Base-by-base conservation (phyloP, 2,113 vertebrate genomes). In the Ornithorhynchus anatinus region DNA sequence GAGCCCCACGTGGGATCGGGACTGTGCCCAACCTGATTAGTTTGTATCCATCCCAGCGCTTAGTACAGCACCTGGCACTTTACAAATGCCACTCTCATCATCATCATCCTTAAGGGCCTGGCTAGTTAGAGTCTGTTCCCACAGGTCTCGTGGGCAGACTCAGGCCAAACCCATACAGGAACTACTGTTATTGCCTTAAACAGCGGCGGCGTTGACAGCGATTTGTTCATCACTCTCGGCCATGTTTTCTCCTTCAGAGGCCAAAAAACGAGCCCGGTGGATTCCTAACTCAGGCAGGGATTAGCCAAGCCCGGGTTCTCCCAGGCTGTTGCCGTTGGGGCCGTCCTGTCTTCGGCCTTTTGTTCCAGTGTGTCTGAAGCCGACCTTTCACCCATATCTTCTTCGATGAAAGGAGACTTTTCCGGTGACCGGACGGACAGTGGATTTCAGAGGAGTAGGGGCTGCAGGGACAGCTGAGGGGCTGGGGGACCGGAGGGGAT, bases 361-460 rank as follows among this genome's bases (percentile, higher is more conserved):
- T 5, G 12, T 3, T 15, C 54, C 59, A 79, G 53, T 86, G 82
- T 90, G 79, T 65, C 86, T 1, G 4, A 76, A 61, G 53, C 72
- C 74, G 75, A 83, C 85, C 70, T 84, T 63, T 86, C 37, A 54
- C 80, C 70, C 74, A 79, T 80, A 85, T 86, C 84, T 89, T 84
- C 86, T 90, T 90, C 81, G 84, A 80, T 72, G 79, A 57, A 74
- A 63, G 66, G 63, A 73, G 48, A 79, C 72, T 43, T 17, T 61
- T 60, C 31, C 25, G 37, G 47, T 33, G 63, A 40, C 59, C 29
- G 25, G 8, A 9, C 65, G 50, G 67, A 54, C 48, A 45, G 42
- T 2, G 39, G 20, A 67, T 59, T 13, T 53, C 38, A 56, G 65
- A 31, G 10, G 40, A 59, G 52, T 63, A 20, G 48, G 10, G 17